These are phyloP conservation scores for Idaea straminata DNA, from an alignment of 2,888 invertebrate species.

Conservation along the genomic window DNA sequence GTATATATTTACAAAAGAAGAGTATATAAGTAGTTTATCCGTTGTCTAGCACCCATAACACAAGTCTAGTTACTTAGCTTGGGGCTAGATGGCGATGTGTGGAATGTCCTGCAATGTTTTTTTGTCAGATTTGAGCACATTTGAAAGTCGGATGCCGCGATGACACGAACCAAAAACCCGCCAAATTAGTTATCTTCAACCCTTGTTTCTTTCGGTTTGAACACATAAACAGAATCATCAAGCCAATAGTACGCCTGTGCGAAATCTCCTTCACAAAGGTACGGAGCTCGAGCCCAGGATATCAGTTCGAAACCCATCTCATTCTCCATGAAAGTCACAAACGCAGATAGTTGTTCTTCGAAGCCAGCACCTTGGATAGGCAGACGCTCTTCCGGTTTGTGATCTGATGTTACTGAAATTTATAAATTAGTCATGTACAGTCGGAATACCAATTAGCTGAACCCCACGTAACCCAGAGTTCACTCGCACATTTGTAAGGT, in stretches of 20 bases:
- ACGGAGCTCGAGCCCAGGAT: conserved; percentile 94
- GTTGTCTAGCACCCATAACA: no score
- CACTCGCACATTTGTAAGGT: no score
- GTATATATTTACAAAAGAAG: no score
- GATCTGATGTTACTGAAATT: conserved; percentile 81
- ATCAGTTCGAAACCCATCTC: conserved; percentile 89
- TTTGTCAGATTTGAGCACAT: conserved; percentile 10
- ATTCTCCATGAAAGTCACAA: conserved; percentile 80
- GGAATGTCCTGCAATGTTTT: no score
- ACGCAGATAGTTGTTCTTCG: conserved; percentile 89
- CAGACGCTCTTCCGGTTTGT: conserved; percentile 85
- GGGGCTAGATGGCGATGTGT: no score
- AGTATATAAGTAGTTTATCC: no score
- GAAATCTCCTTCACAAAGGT: conserved; percentile 98
- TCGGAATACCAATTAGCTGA: no score
- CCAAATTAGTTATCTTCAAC: conserved; percentile 16
- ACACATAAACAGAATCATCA: conserved; percentile 93
- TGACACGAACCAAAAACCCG: conserved; percentile 5
- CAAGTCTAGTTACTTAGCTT: no score
- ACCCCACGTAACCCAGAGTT: no score
- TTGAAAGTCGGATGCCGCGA: conserved; percentile 6
- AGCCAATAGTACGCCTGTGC: conserved; percentile 95
- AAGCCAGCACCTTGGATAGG: conserved; percentile 84
- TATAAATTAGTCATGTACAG: not conserved
- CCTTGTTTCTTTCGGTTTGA: conserved; percentile 60